Base-by-base conservation (phyloP, 2,797 vertebrate genomes). In the Muscicapa striata region DNA sequence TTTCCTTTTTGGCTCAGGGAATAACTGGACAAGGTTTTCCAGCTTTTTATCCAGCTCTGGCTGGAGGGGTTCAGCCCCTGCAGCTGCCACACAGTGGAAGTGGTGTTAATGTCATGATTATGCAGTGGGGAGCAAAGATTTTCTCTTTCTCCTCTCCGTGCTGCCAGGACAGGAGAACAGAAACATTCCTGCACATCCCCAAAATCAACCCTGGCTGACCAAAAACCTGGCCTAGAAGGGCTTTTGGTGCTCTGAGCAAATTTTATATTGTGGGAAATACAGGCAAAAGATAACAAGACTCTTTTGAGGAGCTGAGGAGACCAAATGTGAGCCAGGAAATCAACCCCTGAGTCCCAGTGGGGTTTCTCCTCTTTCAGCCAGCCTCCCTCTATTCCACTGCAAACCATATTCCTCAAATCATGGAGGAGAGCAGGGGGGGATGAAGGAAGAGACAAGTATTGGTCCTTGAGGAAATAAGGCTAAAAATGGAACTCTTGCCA, bases 401-500 rank as follows among this genome's bases (percentile, higher is more conserved):
- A 55, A 26, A 36, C 10, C 36, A 36, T 36, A 36, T 36, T 36
- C 36, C 36, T 36, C 36, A 36, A 18, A 34, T 45, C 54, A 32
- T 0, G 15, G 49, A 57, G 73, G 30, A 64, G 40, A 67, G 54
- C 10, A 89, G 16, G 3, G 5, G 58, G 36, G 12, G 18, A 38
- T 45, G 64, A 64, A 82, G 34, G 43, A 69, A 84, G 23, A 87
- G 49, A 63, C 27, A 23, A 62, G 19, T 27, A 61, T 11, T 32
- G 30, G 49, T 68, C 84, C 68, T 83, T 68, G 24, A 91, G 61
- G 81, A 93, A 92, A 86, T n/a, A 40, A 54, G 40, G 62, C 32
- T 90, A 80, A 92, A 96, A 85, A 66, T 38, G 34, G 75, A 90
- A 72, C 41, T n/a, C 38, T 70, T 83, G 49, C 78, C 61, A 68